Evolutionary conservation across 1,140 invertebrate genomes (phyloP).

Genomic region (Cecropterus lyciades): DNA sequence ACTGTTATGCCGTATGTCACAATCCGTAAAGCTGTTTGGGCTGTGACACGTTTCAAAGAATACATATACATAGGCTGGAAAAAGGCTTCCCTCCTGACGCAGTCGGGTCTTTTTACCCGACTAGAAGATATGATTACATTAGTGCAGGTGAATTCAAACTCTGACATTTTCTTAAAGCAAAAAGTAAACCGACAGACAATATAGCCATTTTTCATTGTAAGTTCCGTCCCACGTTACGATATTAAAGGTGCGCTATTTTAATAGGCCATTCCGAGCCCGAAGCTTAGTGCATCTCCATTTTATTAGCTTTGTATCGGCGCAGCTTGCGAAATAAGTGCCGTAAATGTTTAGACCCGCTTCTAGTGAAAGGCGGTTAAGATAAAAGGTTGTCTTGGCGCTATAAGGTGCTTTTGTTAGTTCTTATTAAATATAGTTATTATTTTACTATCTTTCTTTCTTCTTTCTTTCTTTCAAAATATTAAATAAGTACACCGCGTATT

Average conservation of each 20-base stretch:
- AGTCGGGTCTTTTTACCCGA: too few relatives aligned
- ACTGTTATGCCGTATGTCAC: too few relatives aligned
- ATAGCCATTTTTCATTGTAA: background rate
- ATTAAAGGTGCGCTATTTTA: conserved; percentile 27
- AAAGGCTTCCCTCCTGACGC: too few relatives aligned
- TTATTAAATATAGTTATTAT: background rate
- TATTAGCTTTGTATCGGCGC: conserved; percentile 30
- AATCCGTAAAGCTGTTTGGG: too few relatives aligned
- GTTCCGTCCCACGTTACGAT: conserved; percentile 6
- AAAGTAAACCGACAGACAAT: conserved; percentile 3
- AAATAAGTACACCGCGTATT: too few relatives aligned
- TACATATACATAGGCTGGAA: too few relatives aligned
- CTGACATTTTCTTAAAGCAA: background rate
- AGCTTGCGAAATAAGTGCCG: conserved; percentile 25
- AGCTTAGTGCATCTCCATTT: conserved; percentile 34
- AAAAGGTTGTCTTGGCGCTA: conserved; percentile 18
- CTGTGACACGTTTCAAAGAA: too few relatives aligned
- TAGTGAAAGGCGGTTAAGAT: conserved; percentile 22
- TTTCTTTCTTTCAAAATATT: too few relatives aligned
- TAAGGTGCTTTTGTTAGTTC: conserved; percentile 5
- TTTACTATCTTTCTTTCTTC: too few relatives aligned
- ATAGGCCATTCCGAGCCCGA: conserved; percentile 14
- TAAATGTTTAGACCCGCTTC: conserved; percentile 26
- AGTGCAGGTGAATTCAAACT: too few relatives aligned
- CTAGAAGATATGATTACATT: too few relatives aligned